Evolutionary conservation across 2,888 invertebrate genomes (phyloP), one percentile per base, ranked within the genome.

Genomic region (Xanthorhoe spadicearia): DNA sequence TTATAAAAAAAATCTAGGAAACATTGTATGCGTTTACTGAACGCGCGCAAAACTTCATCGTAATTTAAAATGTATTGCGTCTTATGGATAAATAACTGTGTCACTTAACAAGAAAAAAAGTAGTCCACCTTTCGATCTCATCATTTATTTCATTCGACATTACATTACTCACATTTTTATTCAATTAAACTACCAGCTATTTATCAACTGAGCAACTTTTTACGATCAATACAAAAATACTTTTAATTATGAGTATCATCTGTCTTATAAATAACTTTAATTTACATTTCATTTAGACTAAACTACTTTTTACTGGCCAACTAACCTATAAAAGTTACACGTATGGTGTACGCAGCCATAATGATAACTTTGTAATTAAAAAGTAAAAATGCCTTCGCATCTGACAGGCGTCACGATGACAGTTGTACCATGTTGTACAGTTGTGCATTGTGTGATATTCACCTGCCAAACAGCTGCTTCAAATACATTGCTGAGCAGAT

Each of bases 301-400:
- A 23, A 52, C 59, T 10, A 60, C 67, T 60, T 63, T 63, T 63
- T 63, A 8, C 28, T 46, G 17, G 43, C 61, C 57, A 61, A 62
- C 46, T 48, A 28, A 67, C 63, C 62, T 56, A 35, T 55, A 56
- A 50, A 55, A 35, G 10, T n/a, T 57, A 32, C 51, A 56, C 2
- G 48, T 28, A 48, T 48, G 52, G 49, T 53, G 52, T 64, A 43
- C 10, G 49, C 63, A 53, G 35, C 46, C 38, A 61, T 23, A 23
- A 23, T 23, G 23, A 61, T 28, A 15, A 49, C 19, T 28, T 15
- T 59, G 17, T n/a, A 52, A 53, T 67, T 60, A 32, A 56, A 53
- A 59, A 63, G 54, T 51, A 55, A 17, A 46, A n/a, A 18, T 57
- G 19, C 38, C 52, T 28, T 58, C 8, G 8, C 13, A 43, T 48